Evolutionary conservation across 2,113 vertebrate species (phyloP).

Genomic region (Nothocercus nigrocapillus): DNA sequence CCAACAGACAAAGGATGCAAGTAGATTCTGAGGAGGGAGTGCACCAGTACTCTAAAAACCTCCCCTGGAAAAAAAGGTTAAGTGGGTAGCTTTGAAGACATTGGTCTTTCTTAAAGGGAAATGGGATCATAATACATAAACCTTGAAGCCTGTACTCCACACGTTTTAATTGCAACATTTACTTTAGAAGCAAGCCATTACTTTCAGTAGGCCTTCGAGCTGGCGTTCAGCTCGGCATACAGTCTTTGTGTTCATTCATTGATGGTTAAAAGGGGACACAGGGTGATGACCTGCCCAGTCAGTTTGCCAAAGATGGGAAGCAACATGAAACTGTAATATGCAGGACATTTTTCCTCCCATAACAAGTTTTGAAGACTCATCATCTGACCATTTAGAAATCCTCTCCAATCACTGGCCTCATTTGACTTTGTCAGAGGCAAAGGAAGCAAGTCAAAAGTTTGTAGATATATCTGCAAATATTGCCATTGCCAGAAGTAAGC

Average conservation of each 20-base stretch:
- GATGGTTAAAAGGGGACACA: not conserved
- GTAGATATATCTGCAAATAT: not conserved
- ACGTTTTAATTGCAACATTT: not conserved
- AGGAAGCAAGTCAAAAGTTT: not conserved
- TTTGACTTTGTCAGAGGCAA: not conserved
- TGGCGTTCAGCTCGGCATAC: accelerated
- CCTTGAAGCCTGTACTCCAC: not conserved
- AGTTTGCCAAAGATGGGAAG: not conserved
- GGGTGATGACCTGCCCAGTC: not conserved
- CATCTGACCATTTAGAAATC: not conserved
- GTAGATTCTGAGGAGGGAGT: not conserved
- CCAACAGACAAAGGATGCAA: not conserved
- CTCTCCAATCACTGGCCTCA: not conserved
- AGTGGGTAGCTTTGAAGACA: not conserved
- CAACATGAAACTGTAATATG: not conserved
- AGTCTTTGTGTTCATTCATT: not conserved
- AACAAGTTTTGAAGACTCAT: not conserved
- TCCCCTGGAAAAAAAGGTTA: not conserved
- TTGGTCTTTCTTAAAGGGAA: not conserved
- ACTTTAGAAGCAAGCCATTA: not conserved
- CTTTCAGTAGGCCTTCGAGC: not conserved
- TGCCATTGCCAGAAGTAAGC: not conserved
- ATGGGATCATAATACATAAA: not conserved
- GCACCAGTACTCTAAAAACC: not conserved
- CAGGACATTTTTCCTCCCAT: not conserved